Conservation (phyloP, 2,797 vertebrate genomes). For the Macropodus opercularis region DNA sequence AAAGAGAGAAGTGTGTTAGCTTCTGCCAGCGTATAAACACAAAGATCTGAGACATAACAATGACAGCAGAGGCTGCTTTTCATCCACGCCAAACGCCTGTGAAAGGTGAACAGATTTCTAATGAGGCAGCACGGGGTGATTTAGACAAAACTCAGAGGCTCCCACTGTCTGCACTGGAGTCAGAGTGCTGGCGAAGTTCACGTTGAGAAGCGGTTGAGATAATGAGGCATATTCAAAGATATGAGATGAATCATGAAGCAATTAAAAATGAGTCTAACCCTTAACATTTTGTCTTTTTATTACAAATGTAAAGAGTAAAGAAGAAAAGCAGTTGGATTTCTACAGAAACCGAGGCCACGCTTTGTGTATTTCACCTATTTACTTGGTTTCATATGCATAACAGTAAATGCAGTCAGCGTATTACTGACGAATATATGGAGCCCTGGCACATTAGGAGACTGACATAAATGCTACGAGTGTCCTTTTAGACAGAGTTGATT, state of each 20-base stretch:
- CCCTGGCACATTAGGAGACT: conserved; percentile 22
- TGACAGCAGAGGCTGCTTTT: conserved; percentile 46
- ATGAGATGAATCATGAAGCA: conserved; percentile 34
- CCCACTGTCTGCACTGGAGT: conserved; percentile 18
- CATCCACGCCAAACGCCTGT: conserved; percentile 35
- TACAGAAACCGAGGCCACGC: not conserved
- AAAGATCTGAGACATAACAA: conserved; percentile 40
- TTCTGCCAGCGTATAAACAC: conserved; percentile 35
- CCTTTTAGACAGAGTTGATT: conserved; percentile 44
- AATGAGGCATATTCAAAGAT: conserved; percentile 35
- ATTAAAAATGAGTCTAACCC: conserved; percentile 41
- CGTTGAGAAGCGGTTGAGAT: conserved; percentile 29
- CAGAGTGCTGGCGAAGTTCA: conserved; percentile 28
- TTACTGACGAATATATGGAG: conserved; percentile 15
- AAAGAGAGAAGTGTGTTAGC: conserved; percentile 22
- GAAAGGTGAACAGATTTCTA: conserved; percentile 55
- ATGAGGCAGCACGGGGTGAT: conserved; percentile 45
- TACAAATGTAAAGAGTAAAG: not conserved
- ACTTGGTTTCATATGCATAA: not conserved
- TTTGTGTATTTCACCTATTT: conserved; percentile 8
- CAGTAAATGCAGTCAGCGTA: conserved; percentile 13
- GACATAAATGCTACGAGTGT: conserved; percentile 21
- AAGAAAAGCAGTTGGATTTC: not conserved
- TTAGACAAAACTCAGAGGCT: conserved; percentile 32
- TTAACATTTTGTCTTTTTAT: conserved; percentile 23